phyloP scores from a whole-genome alignment of 2,888 invertebrate genomes.

The Epistrophella euchroma region DNA sequence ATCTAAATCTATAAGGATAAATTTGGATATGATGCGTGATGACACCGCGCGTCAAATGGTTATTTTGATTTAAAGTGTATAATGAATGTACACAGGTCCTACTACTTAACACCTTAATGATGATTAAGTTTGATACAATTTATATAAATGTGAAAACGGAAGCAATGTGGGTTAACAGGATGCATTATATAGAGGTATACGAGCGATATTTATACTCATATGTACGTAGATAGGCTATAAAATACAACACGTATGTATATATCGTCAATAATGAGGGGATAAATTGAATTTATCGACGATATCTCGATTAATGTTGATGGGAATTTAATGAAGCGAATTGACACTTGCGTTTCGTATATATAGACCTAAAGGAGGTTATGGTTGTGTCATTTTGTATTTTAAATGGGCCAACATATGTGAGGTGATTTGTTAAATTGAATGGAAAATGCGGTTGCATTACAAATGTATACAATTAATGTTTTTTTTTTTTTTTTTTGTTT shows the following conservation, averaged over 20 bases:
- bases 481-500: background rate
- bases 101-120: constrained; percentile 57
- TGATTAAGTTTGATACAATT: constrained; percentile 48
- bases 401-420: constrained; percentile 26
- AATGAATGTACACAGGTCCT: background rate
- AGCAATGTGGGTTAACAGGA: constrained; percentile 14
- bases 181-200: background rate
- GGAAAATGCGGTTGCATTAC: constrained; percentile 58
- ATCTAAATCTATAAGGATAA: constrained; percentile 49
- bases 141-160: constrained; percentile 19
- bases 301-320: constrained; percentile 66
- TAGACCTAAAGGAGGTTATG: background rate
- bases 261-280: constrained; percentile 48
- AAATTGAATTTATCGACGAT: constrained; percentile 67
- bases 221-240: background rate
- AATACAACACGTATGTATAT: background rate
- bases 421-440: constrained; percentile 57
- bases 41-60: constrained; percentile 39
- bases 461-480: constrained; percentile 15
- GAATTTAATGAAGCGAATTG: constrained; percentile 67
- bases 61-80: constrained; percentile 25
- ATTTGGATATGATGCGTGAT: constrained; percentile 50
- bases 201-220: background rate
- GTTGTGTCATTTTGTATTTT: constrained; percentile 27
- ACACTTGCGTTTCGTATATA: constrained; percentile 32